Evolutionary conservation across 2,888 invertebrate genomes (phyloP).

Genomic region (Hypena proboscidalis): DNA sequence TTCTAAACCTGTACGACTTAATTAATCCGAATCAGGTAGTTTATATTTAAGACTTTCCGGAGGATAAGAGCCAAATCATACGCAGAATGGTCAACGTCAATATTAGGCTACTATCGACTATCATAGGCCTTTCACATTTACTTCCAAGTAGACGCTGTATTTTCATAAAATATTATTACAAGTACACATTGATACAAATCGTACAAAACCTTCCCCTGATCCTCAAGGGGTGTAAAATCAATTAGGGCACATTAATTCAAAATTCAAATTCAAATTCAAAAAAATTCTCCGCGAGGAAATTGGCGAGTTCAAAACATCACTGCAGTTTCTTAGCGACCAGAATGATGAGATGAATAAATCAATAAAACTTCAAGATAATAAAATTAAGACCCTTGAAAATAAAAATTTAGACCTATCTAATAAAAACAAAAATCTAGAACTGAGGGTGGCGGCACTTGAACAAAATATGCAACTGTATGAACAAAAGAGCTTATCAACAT

Average conservation of each 20-base stretch:
- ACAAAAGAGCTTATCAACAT: background rate
- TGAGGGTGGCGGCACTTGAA: background rate
- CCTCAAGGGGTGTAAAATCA: background rate
- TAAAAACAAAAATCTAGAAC: slow-evolving; percentile 5
- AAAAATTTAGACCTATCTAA: background rate
- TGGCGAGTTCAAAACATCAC: background rate
- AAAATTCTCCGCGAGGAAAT: slow-evolving; percentile 2
- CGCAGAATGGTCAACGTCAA: too few relatives aligned
- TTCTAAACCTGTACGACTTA: too few relatives aligned
- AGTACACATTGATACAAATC: background rate
- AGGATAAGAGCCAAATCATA: too few relatives aligned
- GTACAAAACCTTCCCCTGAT: background rate
- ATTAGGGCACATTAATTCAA: slow-evolving; percentile 16
- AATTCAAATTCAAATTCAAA: too few relatives aligned
- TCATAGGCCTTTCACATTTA: too few relatives aligned
- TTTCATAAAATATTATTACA: too few relatives aligned
- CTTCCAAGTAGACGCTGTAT: too few relatives aligned
- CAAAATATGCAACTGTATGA: background rate
- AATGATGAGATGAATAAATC: background rate
- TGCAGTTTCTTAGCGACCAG: slow-evolving; percentile 2
- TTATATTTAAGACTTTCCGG: too few relatives aligned
- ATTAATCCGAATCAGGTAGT: too few relatives aligned
- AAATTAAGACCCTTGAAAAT: background rate
- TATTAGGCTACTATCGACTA: too few relatives aligned
- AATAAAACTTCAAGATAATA: background rate